phyloP scores from a whole-genome alignment of 1,140 invertebrate genomes.

The Drosophila melanica region DNA sequence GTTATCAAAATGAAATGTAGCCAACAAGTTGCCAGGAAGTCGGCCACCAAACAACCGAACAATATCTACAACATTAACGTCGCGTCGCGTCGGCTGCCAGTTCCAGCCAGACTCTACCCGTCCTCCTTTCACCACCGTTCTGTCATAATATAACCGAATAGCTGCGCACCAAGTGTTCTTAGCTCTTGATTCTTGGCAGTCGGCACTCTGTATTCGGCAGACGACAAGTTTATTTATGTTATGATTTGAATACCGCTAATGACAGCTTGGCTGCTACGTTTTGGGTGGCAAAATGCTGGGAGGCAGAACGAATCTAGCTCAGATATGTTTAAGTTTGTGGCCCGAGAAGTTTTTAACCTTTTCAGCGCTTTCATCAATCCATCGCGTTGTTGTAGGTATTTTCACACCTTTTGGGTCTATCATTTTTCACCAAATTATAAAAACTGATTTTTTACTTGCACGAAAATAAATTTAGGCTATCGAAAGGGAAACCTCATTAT shows the following conservation, averaged over 20 bases:
- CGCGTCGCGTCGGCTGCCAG: conserved; percentile 9
- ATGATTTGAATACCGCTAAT: conserved; percentile 83
- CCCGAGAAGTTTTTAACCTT: conserved; percentile 19
- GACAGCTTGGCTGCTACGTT: conserved; percentile 55
- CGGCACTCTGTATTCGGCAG: conserved; percentile 51
- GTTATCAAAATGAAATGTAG: conserved; percentile 80
- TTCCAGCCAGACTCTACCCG: neutral
- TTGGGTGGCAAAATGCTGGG: conserved; percentile 53
- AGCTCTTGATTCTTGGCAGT: conserved; percentile 14
- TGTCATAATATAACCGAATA: conserved; percentile 66
- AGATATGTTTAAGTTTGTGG: conserved; percentile 1
- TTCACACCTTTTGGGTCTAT: conserved; percentile 67
- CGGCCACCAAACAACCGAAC: conserved; percentile 8
- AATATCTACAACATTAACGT: conserved; percentile 11
- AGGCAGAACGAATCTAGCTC: neutral
- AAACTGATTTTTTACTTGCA: conserved; percentile 51
- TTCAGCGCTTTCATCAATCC: conserved; percentile 62
- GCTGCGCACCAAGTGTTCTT: conserved; percentile 27
- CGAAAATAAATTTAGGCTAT: conserved; percentile 9
- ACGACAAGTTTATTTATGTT: conserved; percentile 84
- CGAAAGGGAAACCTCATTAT: conserved; percentile 48
- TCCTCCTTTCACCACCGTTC: conserved; percentile 1
- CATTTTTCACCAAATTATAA: conserved; percentile 40
- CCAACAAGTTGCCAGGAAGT: conserved; percentile 65
- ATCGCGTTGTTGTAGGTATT: conserved; percentile 70